These are phyloP conservation scores for Paratrypauchen microcephalus DNA, from an alignment of 2,797 vertebrate species.

Conservation along the genomic window DNA sequence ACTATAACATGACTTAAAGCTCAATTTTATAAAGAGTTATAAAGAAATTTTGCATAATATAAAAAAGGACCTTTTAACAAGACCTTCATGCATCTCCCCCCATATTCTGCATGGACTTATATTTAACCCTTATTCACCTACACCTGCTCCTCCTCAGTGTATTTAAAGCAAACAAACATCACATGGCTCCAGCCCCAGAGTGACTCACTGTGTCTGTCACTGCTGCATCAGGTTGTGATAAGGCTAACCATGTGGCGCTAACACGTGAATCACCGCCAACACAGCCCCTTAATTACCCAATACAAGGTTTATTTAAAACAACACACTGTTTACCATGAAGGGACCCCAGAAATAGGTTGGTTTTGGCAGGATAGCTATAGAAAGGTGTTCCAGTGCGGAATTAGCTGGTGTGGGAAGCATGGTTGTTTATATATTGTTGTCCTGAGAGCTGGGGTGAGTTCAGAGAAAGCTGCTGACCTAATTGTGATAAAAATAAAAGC, in stretches of 20 bases:
- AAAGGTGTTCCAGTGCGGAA: slow-evolving; percentile 16
- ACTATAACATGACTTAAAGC: too few relatives aligned
- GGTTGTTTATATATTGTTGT: background rate
- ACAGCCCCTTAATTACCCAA: slow-evolving; percentile 15
- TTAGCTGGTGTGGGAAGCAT: slow-evolving; percentile 5
- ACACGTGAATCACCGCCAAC: slow-evolving; percentile 27
- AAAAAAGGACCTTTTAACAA: too few relatives aligned
- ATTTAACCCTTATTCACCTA: background rate
- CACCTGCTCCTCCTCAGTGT: background rate
- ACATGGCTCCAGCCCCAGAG: background rate
- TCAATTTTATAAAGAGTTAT: too few relatives aligned
- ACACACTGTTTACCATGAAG: slow-evolving; percentile 24
- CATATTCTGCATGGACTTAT: background rate
- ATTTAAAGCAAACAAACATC: slow-evolving; percentile 5
- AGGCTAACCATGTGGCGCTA: background rate
- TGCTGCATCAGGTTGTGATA: background rate
- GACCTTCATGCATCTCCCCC: background rate
- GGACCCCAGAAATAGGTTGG: slow-evolving; percentile 23
- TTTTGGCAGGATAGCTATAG: slow-evolving; percentile 20
- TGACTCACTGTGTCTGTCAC: slow-evolving; percentile 9
- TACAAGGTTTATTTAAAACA: slow-evolving; percentile 30
- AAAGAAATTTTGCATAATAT: too few relatives aligned
- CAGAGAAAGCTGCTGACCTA: background rate
- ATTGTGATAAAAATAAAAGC: too few relatives aligned
- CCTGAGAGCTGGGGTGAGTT: background rate